phyloP scores from a whole-genome alignment of 2,888 invertebrate species.

The Acronicta psi region DNA sequence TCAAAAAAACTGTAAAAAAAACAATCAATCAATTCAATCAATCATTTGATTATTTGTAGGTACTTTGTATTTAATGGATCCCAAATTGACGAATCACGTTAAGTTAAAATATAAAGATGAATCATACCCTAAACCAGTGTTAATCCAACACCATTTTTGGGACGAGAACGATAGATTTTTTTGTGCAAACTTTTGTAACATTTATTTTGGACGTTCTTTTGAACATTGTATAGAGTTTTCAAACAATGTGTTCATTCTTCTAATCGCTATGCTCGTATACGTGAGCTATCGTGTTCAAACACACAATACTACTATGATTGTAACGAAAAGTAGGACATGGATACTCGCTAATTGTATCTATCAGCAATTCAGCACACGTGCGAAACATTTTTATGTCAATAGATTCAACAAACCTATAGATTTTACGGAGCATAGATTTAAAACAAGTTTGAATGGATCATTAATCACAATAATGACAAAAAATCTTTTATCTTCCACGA shows the following conservation, averaged over 20 bases:
- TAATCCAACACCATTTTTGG: constrained; percentile 37
- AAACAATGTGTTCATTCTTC: constrained; percentile 18
- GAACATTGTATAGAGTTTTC: constrained; percentile 9
- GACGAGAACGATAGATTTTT: constrained; percentile 22
- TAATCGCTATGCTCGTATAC: constrained; percentile 11
- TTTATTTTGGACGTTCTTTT: constrained; percentile 18
- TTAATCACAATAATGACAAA: constrained; percentile 58
- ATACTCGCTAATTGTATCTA: constrained; percentile 40
- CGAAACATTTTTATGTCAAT: constrained; percentile 56
- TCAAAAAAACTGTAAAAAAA: background rate
- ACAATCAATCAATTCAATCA: constrained; percentile 2
- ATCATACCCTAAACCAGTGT: constrained; percentile 24
- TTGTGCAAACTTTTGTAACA: constrained; percentile 11
- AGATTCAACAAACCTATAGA: constrained; percentile 51
- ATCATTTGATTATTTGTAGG: background rate
- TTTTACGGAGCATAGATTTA: constrained; percentile 36
- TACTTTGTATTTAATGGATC: background rate
- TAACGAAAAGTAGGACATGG: constrained; percentile 44
- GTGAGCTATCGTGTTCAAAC: constrained; percentile 25
- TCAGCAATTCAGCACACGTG: constrained; percentile 40
- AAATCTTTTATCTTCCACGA: constrained; percentile 40
- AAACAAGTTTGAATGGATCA: constrained; percentile 65
- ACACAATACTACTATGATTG: constrained; percentile 42
- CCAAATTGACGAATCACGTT: constrained; percentile 5
- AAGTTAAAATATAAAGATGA: constrained; percentile 30